Percentiles rank a stretch among this genome's conserved stretches.
Evolutionary conservation across 2,888 invertebrate genomes (phyloP).

Genomic region (Xestia ashworthii): DNA sequence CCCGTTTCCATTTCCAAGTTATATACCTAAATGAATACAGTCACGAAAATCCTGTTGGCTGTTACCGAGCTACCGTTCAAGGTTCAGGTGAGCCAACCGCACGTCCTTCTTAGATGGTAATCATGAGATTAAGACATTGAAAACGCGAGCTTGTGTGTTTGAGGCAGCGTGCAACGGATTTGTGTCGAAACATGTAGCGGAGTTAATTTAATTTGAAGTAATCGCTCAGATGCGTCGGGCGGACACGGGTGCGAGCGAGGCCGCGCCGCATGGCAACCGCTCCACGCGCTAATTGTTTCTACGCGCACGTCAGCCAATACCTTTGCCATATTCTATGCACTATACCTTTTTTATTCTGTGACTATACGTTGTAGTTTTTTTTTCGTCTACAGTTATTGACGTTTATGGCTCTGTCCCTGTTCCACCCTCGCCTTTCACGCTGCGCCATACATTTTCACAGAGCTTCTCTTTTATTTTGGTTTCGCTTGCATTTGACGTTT

Average conservation of each 20-base stretch:
- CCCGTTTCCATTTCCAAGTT: not conserved
- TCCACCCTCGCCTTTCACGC: constrained; percentile 7
- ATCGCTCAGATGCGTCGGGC: constrained; percentile 66
- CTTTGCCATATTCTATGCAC: constrained; percentile 40
- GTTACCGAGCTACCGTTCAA: constrained; percentile 23
- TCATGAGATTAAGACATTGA: constrained; percentile 26
- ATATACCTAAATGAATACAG: constrained; percentile 30
- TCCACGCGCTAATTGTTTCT: constrained; percentile 68
- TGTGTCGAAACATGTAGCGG: constrained; percentile 67
- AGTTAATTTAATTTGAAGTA: constrained; percentile 76
- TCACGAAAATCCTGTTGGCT: constrained; percentile 19
- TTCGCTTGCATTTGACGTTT: constrained; percentile 20
- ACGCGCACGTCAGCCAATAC: constrained; percentile 48
- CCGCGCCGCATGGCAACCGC: constrained; percentile 66
- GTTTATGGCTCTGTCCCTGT: constrained; percentile 16
- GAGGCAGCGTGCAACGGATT: constrained; percentile 52
- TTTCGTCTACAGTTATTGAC: constrained; percentile 41
- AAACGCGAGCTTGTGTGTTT: constrained; percentile 18
- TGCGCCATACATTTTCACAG: constrained; percentile 5
- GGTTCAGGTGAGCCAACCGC: constrained; percentile 21
- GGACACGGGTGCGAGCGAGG: constrained; percentile 38
- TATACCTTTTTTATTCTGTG: no score
- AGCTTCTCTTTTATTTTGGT: constrained; percentile 18
- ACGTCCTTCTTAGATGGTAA: constrained; percentile 20
- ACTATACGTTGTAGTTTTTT: constrained; percentile 45